These are phyloP conservation scores for Lepus townsendii DNA, from an alignment of 2,797 vertebrate species.

Conservation along the genomic window DNA sequence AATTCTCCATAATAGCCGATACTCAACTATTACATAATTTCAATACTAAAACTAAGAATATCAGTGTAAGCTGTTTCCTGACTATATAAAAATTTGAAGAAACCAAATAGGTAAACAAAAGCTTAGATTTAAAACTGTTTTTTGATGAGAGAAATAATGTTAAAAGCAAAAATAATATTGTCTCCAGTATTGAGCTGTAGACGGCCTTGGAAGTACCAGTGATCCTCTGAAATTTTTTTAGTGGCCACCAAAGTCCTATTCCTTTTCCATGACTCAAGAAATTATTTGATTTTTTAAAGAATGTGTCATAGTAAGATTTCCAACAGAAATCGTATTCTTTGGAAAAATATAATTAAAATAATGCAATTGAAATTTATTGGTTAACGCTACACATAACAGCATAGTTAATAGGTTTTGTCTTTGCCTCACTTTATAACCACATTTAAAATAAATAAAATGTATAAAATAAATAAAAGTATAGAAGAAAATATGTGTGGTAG, in stretches of 20 bases:
- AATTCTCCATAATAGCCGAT: neutral
- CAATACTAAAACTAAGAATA: neutral
- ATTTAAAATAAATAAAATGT: neutral
- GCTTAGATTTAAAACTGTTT: neutral
- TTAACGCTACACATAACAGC: neutral
- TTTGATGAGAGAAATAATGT: neutral
- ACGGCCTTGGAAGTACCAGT: neutral
- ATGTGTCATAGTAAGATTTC: neutral
- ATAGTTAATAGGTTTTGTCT: neutral
- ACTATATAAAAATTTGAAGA: neutral
- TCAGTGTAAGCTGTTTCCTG: neutral
- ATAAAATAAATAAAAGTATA: neutral
- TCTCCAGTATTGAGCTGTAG: neutral
- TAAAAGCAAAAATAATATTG: neutral
- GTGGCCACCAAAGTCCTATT: neutral
- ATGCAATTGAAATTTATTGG: neutral
- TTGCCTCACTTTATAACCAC: neutral
- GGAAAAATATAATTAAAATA: neutral
- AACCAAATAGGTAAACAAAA: neutral
- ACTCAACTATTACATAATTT: neutral
- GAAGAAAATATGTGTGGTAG: neutral
- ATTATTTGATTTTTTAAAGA: neutral
- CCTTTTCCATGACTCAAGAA: neutral
- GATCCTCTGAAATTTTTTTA: neutral
- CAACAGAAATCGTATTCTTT: neutral